Evolutionary conservation across 2,888 invertebrate genomes (phyloP).

Genomic region (Acanthoscelides obtectus): DNA sequence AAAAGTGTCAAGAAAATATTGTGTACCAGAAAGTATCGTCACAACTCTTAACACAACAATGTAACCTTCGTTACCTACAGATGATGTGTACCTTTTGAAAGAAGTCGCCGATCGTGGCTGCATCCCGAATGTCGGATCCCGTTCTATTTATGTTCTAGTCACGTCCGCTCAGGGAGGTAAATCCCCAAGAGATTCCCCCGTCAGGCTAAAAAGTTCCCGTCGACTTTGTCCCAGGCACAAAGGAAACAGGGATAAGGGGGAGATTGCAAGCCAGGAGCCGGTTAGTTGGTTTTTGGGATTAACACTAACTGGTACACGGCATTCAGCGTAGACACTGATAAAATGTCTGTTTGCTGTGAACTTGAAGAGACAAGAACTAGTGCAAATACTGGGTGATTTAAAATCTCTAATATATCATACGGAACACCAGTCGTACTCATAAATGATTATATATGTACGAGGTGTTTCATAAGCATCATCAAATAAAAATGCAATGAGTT

Average conservation of each 20-base stretch:
- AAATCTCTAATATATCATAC: too few species aligned
- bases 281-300: background rate
- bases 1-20: too few species aligned
- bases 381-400: background rate
- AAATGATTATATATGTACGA: too few species aligned
- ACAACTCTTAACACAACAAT: background rate
- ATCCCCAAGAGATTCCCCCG: constrained; percentile 37
- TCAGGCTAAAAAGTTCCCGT: constrained; percentile 40
- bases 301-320: background rate
- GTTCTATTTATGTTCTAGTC: constrained; percentile 41
- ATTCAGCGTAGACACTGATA: background rate
- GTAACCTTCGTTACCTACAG: constrained; percentile 6
- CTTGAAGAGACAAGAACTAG: background rate
- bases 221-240: constrained; percentile 41
- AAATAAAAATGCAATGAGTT: too few species aligned
- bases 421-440: too few species aligned
- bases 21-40: too few species aligned
- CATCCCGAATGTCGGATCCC: background rate
- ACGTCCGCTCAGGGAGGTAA: constrained; percentile 39
- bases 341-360: background rate
- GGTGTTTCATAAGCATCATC: too few species aligned
- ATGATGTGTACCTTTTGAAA: constrained; percentile 7
- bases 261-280: constrained; percentile 18
- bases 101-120: background rate
- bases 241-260: constrained; percentile 30